phyloP scores from a whole-genome alignment of 2,113 vertebrate genomes.

The Misgurnus anguillicaudatus region DNA sequence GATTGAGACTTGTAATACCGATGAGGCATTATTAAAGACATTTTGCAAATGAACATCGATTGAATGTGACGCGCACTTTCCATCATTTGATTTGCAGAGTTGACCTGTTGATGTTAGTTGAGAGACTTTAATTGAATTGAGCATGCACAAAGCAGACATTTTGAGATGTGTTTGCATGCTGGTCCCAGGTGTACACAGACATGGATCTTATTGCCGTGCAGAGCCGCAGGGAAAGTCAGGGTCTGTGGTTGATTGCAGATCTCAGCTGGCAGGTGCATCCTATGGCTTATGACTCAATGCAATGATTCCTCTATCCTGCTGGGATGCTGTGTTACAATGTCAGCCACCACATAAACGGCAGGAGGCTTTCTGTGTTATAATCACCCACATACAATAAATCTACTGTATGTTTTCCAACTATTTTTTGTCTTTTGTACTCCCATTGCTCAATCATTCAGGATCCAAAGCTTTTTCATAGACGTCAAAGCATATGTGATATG shows the following conservation, averaged over 20 bases:
- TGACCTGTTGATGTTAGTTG: constrained; percentile 28
- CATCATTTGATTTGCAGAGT: constrained; percentile 8
- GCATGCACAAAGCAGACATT: constrained; percentile 7
- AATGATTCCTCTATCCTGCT: neutral
- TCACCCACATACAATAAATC: constrained; percentile 8
- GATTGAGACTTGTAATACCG: constrained; percentile 27
- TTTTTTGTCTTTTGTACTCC: too few species aligned
- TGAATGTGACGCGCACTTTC: constrained; percentile 6
- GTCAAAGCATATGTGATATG: too few species aligned
- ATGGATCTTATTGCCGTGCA: neutral
- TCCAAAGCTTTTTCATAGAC: neutral
- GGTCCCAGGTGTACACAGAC: constrained; percentile 63
- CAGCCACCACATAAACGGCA: constrained; percentile 30
- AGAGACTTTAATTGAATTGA: constrained; percentile 11
- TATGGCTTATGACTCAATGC: constrained; percentile 58
- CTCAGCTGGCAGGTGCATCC: constrained; percentile 76
- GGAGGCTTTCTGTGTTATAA: neutral
- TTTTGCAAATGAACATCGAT: constrained; percentile 32
- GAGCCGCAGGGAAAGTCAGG: constrained; percentile 36
- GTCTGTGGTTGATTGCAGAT: constrained; percentile 43
- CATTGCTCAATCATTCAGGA: neutral
- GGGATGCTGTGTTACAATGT: constrained; percentile 45
- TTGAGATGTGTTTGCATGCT: neutral
- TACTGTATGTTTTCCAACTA: too few species aligned
- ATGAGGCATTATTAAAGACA: constrained; percentile 25